Conservation (phyloP, 2,113 vertebrate species). For the Panthera uncia region DNA sequence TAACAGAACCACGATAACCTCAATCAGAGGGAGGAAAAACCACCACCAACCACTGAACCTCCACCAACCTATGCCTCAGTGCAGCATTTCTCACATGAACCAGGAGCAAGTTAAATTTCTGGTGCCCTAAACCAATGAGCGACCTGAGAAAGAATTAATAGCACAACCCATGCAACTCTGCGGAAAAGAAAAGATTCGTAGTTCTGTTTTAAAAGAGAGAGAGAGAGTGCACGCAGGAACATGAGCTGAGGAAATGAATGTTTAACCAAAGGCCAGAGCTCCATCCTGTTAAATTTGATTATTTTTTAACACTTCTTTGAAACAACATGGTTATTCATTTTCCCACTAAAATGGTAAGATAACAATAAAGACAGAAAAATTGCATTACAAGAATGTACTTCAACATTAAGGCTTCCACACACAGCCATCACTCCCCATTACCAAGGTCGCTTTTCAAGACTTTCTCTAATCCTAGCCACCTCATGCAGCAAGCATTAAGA, state of each 20-base stretch:
- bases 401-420: not conserved
- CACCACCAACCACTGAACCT: not conserved
- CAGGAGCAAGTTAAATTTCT: not conserved
- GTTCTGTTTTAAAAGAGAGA: not conserved
- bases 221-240: not conserved
- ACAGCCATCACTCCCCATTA: not conserved
- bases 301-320: slow-evolving; percentile 49
- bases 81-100: not conserved
- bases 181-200: not conserved
- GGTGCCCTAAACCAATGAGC: not conserved
- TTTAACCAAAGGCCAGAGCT: slow-evolving; percentile 32
- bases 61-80: not conserved
- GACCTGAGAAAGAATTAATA: not conserved
- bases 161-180: not conserved
- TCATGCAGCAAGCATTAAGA: not conserved
- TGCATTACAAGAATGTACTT: not conserved
- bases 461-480: not conserved
- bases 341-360: slow-evolving; percentile 26
- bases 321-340: slow-evolving; percentile 22
- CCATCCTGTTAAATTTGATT: not conserved
- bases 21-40: not conserved
- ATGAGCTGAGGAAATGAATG: not conserved
- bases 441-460: not conserved
- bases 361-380: slow-evolving; percentile 21
- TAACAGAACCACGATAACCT: not conserved